phyloP scores from a whole-genome alignment of 92 coral and sea anemone genomes.

The Siderastrea radians region DNA sequence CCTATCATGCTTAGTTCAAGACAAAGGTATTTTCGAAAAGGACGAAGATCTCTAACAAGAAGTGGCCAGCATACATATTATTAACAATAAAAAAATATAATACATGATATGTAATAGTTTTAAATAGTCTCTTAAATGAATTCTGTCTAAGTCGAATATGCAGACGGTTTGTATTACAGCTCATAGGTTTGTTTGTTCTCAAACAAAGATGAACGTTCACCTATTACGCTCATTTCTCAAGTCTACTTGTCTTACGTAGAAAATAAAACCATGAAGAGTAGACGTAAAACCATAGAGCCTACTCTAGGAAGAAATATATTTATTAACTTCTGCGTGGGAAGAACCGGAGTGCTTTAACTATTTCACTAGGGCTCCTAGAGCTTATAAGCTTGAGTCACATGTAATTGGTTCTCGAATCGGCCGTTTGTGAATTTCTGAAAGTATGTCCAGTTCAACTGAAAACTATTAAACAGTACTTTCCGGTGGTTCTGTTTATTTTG shows the following conservation, averaged over 20 bases:
- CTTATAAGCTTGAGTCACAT: no score
- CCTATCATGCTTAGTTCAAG: background rate
- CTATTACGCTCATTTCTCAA: background rate
- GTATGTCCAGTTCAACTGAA: background rate
- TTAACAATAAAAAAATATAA: no score
- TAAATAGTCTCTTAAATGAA: background rate
- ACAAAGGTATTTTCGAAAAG: background rate
- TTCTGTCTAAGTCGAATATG: background rate
- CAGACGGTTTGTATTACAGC: background rate
- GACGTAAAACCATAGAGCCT: background rate
- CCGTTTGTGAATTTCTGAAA: background rate
- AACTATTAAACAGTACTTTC: background rate
- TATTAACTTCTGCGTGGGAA: background rate
- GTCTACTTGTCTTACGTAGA: background rate
- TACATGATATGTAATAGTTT: no score
- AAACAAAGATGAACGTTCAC: slow-evolving; percentile 10
- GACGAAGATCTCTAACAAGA: background rate
- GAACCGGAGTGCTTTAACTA: background rate
- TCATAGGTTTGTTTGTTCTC: background rate
- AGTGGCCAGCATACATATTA: background rate
- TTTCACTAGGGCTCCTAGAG: no score
- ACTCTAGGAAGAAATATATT: background rate
- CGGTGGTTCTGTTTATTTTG: background rate
- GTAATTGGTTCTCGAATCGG: background rate
- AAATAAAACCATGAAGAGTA: no score